A percentile compares a stretch with the other conserved stretches of the same genome.
phyloP scores from a whole-genome alignment of 2,888 invertebrate genomes.

The Torymus texanus region DNA sequence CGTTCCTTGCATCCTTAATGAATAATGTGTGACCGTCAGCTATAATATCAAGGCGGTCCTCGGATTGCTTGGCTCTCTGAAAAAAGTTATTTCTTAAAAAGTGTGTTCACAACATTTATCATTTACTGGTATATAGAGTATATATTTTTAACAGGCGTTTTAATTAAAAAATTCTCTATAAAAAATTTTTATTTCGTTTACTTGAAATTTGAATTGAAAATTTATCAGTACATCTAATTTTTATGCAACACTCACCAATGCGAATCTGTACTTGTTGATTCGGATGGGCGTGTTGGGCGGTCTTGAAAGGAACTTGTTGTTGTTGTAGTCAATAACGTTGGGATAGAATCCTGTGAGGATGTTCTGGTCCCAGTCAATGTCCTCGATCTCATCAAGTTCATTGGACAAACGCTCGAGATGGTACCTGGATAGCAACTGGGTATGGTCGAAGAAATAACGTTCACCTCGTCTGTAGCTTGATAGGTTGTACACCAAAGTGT shows the following conservation, averaged over 20 bases:
- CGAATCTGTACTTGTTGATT: background rate
- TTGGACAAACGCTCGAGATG: conserved; percentile 82
- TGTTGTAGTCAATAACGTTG: conserved; percentile 79
- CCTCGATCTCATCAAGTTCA: conserved; percentile 79
- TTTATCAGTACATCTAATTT: background rate
- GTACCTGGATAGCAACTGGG: conserved; percentile 82
- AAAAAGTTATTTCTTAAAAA: too few relatives aligned
- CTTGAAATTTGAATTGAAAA: too few relatives aligned
- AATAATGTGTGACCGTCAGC: too few relatives aligned
- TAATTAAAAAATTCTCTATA: too few relatives aligned
- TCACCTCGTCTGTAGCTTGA: conserved; percentile 80
- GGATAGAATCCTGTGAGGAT: conserved; percentile 78
- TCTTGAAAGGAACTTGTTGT: conserved; percentile 61
- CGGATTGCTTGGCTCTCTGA: too few relatives aligned
- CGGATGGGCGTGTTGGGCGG: background rate
- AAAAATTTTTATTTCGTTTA: too few relatives aligned
- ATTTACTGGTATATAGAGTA: too few relatives aligned
- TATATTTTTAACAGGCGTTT: too few relatives aligned
- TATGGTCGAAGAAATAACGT: conserved; percentile 80
- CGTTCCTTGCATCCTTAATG: too few relatives aligned
- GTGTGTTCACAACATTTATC: too few relatives aligned
- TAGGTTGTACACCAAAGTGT: conserved; percentile 73
- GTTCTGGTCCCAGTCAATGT: conserved; percentile 77
- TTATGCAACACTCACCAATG: background rate
- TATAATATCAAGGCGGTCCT: too few relatives aligned